Base-by-base conservation (phyloP, 2,888 invertebrate species). In the Philereme vetulata region DNA sequence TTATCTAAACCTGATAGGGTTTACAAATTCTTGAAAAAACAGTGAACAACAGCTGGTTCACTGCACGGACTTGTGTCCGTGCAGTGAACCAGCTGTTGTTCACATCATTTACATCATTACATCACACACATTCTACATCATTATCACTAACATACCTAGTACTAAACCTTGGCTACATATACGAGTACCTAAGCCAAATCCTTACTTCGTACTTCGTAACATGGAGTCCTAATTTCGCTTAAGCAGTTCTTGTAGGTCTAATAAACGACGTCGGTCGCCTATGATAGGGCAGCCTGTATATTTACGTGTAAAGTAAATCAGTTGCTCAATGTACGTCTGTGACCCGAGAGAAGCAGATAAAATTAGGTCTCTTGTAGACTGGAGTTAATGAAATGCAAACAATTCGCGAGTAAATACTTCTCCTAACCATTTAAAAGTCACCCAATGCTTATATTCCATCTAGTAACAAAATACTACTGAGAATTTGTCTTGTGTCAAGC, bases 331-430 rank as follows among this genome's bases (percentile, higher is more conserved):
- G 6, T 45, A 33, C 40, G 40, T 9, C 59, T 59, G 38, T 50
- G 40, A 32, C 11, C 9, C 42, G 38, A 48, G 57, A 50, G 53
- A 10, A 57, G 47, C 42, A 51, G 44, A 61, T 57, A 54, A 85
- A 86, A 85, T 84, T 82, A 84, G 79, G 81, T 81, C 78, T 80
- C 78, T 77, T 85, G 85, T 86, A 86, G 86, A 82, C 84, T 79
- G 71, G 71, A 79, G 78, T 78, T 87, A 87, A 88, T 86, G 86
- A 86, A 88, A 86, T 82, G 83, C 86, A 85, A 87, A 86, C 83
- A 84, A 81, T 80, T 72, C 77, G 54, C 55, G 71, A 76, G 81
- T 76, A 82, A 83, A 80, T 80, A 78, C 77, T 73, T 71, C 77
- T 81, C 81, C 78, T 80, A 78, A 77, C 72, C 71, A 72, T 62